Conservation (phyloP, 2,113 vertebrate genomes). For the Labeo rohita region DNA sequence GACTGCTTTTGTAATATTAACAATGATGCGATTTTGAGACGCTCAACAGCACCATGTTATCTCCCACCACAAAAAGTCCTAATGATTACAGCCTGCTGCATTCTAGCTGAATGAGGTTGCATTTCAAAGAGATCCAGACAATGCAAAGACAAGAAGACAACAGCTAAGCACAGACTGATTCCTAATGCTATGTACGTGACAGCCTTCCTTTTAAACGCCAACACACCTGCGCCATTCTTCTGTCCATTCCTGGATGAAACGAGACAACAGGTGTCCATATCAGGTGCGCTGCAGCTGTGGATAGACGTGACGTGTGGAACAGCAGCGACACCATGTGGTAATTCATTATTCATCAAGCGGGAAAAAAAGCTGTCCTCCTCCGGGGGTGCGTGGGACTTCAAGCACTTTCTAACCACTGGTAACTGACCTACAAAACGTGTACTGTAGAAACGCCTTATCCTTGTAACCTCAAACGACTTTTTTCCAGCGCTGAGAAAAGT, state of each 20-base stretch:
- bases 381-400: neutral
- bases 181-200: neutral
- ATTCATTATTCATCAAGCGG: neutral
- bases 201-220: neutral
- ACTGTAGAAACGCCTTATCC: neutral
- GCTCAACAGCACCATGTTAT: slow-evolving; percentile 30
- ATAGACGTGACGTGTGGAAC: neutral
- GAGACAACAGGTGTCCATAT: slow-evolving; percentile 5
- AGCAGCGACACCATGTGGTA: slow-evolving; percentile 26
- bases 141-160: neutral
- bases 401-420: neutral
- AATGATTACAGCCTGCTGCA: slow-evolving; percentile 24
- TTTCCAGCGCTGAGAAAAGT: neutral
- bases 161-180: neutral
- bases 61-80: slow-evolving; percentile 3
- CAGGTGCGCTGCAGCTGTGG: neutral
- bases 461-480: neutral
- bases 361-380: neutral
- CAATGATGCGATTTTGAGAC: slow-evolving; percentile 21
- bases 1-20: slow-evolving; percentile 18
- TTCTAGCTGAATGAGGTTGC: neutral
- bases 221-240: neutral
- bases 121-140: slow-evolving; percentile 14
- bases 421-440: neutral
- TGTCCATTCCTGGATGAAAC: neutral